These are phyloP conservation scores for Erethizon dorsatum DNA, from an alignment of 2,797 vertebrate species.

Conservation along the genomic window DNA sequence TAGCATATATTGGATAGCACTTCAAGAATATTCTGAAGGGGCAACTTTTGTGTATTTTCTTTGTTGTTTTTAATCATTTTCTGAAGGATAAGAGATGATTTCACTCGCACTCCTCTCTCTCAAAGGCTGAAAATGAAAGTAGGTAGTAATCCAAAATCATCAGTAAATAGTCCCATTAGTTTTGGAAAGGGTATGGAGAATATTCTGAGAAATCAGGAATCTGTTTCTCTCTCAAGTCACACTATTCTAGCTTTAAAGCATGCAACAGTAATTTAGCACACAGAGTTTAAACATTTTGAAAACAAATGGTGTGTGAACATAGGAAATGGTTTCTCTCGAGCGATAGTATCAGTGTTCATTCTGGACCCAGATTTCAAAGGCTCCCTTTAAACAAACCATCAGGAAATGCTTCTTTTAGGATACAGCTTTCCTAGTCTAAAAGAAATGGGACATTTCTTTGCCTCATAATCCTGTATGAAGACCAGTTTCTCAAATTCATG, in stretches of 20 bases:
- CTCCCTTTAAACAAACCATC: background rate
- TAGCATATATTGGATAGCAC: slow-evolving; percentile 48
- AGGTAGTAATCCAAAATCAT: background rate
- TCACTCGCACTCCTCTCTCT: background rate
- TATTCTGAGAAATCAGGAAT: background rate
- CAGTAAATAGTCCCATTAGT: background rate
- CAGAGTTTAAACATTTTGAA: slow-evolving; percentile 60
- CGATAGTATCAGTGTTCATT: background rate
- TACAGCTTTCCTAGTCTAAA: background rate
- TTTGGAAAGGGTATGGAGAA: background rate
- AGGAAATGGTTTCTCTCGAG: slow-evolving; percentile 58
- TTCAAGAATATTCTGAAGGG: slow-evolving; percentile 42
- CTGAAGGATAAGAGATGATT: background rate
- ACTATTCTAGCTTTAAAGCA: background rate
- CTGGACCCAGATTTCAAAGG: slow-evolving; percentile 67
- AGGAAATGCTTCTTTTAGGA: background rate
- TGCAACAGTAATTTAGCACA: background rate
- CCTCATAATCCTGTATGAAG: background rate
- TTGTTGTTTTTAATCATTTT: slow-evolving; percentile 59
- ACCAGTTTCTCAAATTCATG: slow-evolving; percentile 28
- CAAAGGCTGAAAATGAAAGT: slow-evolving; percentile 23
- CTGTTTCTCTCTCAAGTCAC: slow-evolving; percentile 40
- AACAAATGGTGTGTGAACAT: slow-evolving; percentile 68
- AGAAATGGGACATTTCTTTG: background rate
- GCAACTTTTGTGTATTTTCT: slow-evolving; percentile 26